phyloP scores from a whole-genome alignment of 2,797 vertebrate species.

The Hydrophis major region DNA sequence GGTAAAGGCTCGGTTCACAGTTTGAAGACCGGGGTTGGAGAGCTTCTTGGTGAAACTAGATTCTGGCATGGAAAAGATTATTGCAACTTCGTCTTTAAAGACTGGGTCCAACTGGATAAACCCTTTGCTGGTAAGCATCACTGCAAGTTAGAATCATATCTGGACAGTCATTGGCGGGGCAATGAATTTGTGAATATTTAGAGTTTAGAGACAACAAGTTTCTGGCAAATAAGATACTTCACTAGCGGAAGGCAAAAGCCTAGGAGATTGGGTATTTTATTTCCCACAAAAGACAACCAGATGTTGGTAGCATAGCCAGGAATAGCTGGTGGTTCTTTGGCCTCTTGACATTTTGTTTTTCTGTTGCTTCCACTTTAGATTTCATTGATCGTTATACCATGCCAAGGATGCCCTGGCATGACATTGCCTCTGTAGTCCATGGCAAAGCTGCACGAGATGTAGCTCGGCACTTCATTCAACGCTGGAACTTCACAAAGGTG shows the following conservation, averaged over 20 bases:
- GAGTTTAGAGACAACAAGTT: accelerated
- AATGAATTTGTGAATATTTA: not conserved
- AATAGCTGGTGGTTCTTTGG: not conserved
- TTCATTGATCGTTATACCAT: conserved; percentile 93
- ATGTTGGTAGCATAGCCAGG: not conserved
- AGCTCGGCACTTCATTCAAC: conserved; percentile 95
- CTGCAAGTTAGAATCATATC: not conserved
- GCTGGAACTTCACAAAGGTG: conserved; percentile 98
- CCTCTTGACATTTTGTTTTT: not conserved
- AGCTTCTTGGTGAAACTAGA: conserved; percentile 86
- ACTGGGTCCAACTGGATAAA: conserved; percentile 97
- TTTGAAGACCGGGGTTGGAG: conserved; percentile 79
- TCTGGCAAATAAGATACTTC: not conserved
- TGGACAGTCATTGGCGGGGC: not conserved
- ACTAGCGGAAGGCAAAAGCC: accelerated
- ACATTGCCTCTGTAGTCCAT: conserved; percentile 89
- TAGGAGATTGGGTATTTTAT: accelerated
- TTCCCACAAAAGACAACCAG: not conserved
- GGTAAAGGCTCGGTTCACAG: conserved; percentile 75
- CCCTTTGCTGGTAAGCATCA: conserved; percentile 89
- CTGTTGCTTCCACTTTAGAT: conserved; percentile 67
- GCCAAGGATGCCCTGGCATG: conserved; percentile 98
- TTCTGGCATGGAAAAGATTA: conserved; percentile 99
- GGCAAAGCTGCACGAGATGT: conserved; percentile 89
- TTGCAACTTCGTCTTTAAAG: conserved; percentile 96